Evolutionary conservation across 2,888 invertebrate genomes (phyloP), one percentile per base, ranked within the genome.

Genomic region (Stenodera caucasica): DNA sequence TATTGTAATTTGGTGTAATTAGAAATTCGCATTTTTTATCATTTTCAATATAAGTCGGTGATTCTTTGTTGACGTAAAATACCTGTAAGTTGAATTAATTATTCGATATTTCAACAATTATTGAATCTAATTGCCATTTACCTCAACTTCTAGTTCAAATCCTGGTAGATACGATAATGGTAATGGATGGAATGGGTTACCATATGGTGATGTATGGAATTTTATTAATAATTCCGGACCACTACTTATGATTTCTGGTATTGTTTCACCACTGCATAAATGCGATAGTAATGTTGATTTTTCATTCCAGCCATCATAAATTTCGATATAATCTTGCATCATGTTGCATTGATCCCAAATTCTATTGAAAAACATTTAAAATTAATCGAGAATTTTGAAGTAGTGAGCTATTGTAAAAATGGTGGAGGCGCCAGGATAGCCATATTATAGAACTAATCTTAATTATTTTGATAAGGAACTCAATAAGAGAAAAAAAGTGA

Each of bases 211-310:
- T 21, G 94, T 93, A 78, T 91, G 90, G 78, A 95, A 94, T 55
- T 93, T 92, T 7, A 95, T 91, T 54, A 94, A 84, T 90, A 95
- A 92, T 74, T 90, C 90, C 6, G 92, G 88, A 0, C 93, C 92
- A 45, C 88, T 82, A 55, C 88, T 86, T 23, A 90, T 87, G 55
- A 95, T 90, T 65, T 89, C 84, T 2, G 94, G 94, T 75, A 94
- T 81, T 88, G 89, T 88, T 77, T 91, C 92, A 2, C 94, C 93
- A 12, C 94, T 94, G 78, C 95, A 95, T n/a, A n/a, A n/a, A n/a
- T n/a, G n/a, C n/a, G n/a, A n/a, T n/a, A n/a, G n/a, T n/a, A n/a
- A n/a, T n/a, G n/a, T n/a, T n/a, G n/a, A n/a, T n/a, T n/a, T n/a
- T n/a, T n/a, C n/a, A n/a, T n/a, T n/a, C n/a, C n/a, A n/a, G n/a